Percentiles rank a stretch among this genome's conserved stretches.
These are phyloP conservation scores for Helicoverpa armigera DNA, from an alignment of 1,140 invertebrate species.

Conservation along the genomic window DNA sequence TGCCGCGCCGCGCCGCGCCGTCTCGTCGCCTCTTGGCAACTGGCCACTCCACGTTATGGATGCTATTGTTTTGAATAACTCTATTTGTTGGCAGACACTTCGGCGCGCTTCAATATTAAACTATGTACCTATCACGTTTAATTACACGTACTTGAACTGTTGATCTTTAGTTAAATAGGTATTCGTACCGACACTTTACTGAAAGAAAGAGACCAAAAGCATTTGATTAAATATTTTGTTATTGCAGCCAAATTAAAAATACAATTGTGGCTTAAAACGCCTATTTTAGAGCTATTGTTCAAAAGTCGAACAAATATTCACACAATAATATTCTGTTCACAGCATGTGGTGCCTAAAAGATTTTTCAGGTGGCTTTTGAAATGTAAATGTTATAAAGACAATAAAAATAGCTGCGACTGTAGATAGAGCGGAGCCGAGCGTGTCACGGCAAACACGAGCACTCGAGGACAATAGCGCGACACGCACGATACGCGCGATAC, in stretches of 20 bases:
- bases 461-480: not conserved
- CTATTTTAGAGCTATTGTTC: not conserved
- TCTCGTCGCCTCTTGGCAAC: conserved; percentile 2
- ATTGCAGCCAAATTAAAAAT: not conserved
- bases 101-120: too few relatives aligned
- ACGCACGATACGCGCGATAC: not conserved
- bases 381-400: conserved; percentile 30
- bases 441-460: not conserved
- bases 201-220: not conserved
- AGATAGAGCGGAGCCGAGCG: not conserved
- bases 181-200: not conserved
- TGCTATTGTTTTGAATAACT: conserved; percentile 40
- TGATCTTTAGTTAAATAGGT: too few relatives aligned
- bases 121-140: too few relatives aligned
- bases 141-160: too few relatives aligned
- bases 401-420: conserved; percentile 25
- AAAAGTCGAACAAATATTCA: not conserved
- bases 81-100: conserved; percentile 7
- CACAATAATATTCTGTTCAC: not conserved
- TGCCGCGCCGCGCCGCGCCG: conserved; percentile 9
- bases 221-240: conserved; percentile 6
- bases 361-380: not conserved
- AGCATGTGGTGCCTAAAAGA: not conserved
- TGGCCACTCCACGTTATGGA: conserved; percentile 35
- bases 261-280: not conserved